Evolutionary conservation across 2,888 invertebrate genomes (phyloP), one percentile per base, ranked within the genome.

Genomic region (Agrilus cyanescens): DNA sequence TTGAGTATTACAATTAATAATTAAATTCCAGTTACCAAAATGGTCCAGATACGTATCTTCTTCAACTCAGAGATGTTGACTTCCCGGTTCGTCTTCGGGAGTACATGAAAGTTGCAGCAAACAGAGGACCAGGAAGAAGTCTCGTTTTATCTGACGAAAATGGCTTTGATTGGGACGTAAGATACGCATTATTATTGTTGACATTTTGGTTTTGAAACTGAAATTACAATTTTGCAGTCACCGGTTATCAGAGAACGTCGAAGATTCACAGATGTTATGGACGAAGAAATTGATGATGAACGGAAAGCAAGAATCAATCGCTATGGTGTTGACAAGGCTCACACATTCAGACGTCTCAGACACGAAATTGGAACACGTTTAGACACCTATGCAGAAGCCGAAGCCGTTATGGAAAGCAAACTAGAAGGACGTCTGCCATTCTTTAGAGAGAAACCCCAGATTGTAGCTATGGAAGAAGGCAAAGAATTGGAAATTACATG

Each of bases 1-100:
- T 14, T 3, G 2, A 33, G 30, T 18, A 12, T 33, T 37, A 25
- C 4, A n/a, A 13, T 40, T 20, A 12, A 18, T 25, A 37, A 16
- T n/a, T 55, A 59, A 41, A 38, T 57, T 63, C 38, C 57, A 90
- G 91, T 60, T 95, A 95, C 69, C 93, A 95, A 70, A 85, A 89
- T 66, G 96, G 97, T 0, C 95, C 95, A 0, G 96, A 97, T 63
- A 95, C 96, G 1, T 94, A 96, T 65, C 71, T 97, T 6, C 75
- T 97, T 34, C 96, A 96, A 62, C 73, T 95, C 13, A 78, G 93
- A 40, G 96, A 96, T 68, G 86, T 91, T 1, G 83, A 84, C 63
- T 95, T 97, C 73, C 94, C 96, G n/a, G 87, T 88, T 35, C 76
- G 93, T 15, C 74, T 94, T 51, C 80, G 93, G 45, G 87, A 90